These are phyloP conservation scores for Chiloscyllium plagiosum DNA, from an alignment of 2,113 vertebrate species.

Conservation along the genomic window DNA sequence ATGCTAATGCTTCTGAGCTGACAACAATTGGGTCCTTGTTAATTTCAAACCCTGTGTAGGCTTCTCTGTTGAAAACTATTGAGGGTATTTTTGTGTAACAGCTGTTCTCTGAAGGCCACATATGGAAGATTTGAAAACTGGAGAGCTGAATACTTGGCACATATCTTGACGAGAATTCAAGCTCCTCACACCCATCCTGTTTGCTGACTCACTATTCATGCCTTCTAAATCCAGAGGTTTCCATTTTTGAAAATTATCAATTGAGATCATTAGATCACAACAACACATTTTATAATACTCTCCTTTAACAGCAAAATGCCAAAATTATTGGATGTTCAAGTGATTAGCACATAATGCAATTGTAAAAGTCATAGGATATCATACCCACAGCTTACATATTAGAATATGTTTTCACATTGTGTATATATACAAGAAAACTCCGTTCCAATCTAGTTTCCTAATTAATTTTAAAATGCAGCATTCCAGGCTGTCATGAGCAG, in stretches of 20 bases:
- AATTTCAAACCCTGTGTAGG: slow-evolving; percentile 1
- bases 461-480: background rate
- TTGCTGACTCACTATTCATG: background rate
- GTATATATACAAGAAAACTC: background rate
- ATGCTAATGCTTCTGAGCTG: background rate
- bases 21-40: slow-evolving; percentile 23
- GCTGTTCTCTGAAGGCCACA: background rate
- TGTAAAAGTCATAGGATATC: background rate
- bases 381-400: background rate
- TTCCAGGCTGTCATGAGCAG: background rate
- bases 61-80: slow-evolving; percentile 21
- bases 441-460: background rate
- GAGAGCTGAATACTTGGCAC: background rate
- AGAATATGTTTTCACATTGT: background rate
- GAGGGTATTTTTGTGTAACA: slow-evolving; percentile 16
- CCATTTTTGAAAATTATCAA: background rate
- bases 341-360: background rate
- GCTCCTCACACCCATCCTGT: slow-evolving; percentile 31
- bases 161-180: background rate
- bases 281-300: background rate
- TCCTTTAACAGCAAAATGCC: background rate
- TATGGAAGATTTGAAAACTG: slow-evolving; percentile 26
- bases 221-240: background rate
- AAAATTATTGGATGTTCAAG: background rate
- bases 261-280: background rate